Base-by-base conservation (phyloP, 2,113 vertebrate species). In the Clarias gariepinus region DNA sequence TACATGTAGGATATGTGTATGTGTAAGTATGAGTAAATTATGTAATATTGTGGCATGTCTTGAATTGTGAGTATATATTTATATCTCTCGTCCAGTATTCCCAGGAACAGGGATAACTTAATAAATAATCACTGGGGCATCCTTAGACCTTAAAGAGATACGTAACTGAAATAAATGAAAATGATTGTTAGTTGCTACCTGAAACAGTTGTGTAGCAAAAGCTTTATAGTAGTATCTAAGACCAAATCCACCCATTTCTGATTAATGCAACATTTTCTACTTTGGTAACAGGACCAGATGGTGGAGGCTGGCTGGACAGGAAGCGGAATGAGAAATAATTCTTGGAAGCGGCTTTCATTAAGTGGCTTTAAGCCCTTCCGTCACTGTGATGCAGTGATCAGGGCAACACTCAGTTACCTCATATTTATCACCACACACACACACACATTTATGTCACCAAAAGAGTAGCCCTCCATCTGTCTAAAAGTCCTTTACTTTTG, bases 261-360 rank as follows among this genome's bases (percentile, higher is more conserved):
- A 69, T 80, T 85, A 41, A 85, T 55, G 63, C 76, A 79, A 78
- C 84, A 57, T 66, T 47, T 71, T 66, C 28, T 73, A 82, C 58
- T 82, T 60, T 76, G 85, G 66, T 66, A 63, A 82, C 2, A 53
- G 78, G 30, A 77, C 69, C 80, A 87, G 86, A 82, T 82, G 86
- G 53, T 36, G 77, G 21, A 55, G 33, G 60, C 60, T 41, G 66
- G 33, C 69, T 61, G 47, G 85, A 82, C 66, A 82, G 69, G 68
- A 61, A 87, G 47, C 85, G 19, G 53, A 63, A 19, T 25, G 58
- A 81, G 64, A 57, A 82, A 87, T 87, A 33, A 83, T 53, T 83
- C 80, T 66, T 55, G 66, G 81, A 76, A 25, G 19, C 53, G 19
- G 66, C 69, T 76, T 83, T 77, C 58, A 83, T 87, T 64, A 83